Evolutionary conservation across 2,113 vertebrate genomes (phyloP).

Genomic region (Sinocyclocheilus maitianheensis): DNA sequence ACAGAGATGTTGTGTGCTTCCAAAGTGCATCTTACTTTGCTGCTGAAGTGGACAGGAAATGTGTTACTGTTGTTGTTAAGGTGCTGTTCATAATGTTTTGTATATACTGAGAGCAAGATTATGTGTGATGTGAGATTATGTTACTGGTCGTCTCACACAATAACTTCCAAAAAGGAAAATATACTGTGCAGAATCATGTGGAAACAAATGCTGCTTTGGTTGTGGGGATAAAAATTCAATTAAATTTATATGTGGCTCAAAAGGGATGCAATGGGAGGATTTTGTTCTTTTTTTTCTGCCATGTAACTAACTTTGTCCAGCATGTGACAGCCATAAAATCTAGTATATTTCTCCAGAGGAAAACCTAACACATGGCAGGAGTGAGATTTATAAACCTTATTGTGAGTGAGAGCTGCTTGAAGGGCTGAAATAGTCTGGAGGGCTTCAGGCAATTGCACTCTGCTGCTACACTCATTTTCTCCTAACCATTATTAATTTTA

Average conservation of each 20-base stretch:
- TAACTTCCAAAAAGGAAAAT: background rate
- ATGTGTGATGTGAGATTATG: background rate
- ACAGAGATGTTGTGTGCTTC: background rate
- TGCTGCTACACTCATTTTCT: background rate
- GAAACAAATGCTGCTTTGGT: background rate
- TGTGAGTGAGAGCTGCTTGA: background rate
- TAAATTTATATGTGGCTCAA: background rate
- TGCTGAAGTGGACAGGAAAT: background rate
- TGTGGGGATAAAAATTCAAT: background rate
- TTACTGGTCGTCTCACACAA: background rate
- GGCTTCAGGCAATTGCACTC: background rate
- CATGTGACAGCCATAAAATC: background rate
- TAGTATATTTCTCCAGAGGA: background rate
- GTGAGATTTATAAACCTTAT: background rate
- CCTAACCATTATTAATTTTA: background rate
- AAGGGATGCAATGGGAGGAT: background rate
- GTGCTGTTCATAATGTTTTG: background rate
- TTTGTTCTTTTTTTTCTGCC: background rate
- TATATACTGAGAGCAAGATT: conserved; percentile 14
- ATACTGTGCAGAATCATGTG: background rate
- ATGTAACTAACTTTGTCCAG: background rate
- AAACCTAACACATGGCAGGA: background rate
- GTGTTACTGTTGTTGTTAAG: background rate
- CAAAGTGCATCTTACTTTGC: background rate
- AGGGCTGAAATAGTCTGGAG: background rate